Base-by-base conservation (phyloP, 1,140 invertebrate genomes). In the Microplitis demolitor region DNA sequence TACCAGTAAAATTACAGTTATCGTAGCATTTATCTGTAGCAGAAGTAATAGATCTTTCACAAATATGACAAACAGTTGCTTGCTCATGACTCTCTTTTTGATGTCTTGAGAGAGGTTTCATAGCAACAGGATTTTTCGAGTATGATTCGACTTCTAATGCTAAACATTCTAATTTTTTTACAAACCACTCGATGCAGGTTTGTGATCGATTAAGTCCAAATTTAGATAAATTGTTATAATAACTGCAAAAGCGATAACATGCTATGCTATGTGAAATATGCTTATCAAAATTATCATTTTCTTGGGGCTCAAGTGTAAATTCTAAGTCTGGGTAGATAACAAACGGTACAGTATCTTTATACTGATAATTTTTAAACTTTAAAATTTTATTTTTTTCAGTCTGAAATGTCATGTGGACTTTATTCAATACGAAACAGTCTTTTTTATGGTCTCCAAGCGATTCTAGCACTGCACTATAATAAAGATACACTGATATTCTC, bases 1-100 rank as follows among this genome's bases (percentile, higher is more conserved):
- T 64, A 13, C 78, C 82, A 34, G 77, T 85, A 4, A 82, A 74
- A 75, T 85, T 81, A 75, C 74, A 74, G 77, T 85, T 82, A 73
- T 86, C 81, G 24, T 37, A 33, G 8, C 80, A 75, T 73, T 76
- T 78, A 69, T 71, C 63, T n/a, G 77, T 60, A 64, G 62, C 53
- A 33, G 34, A 4, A 3, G 24, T 11, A 50, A 79, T 78, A 34
- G 58, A 31, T 68, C 76, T 75, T 39, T 75, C 54, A 68, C 79
- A 79, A 69, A 79, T 78, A 63, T 72, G 66, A 74, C 77, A 79
- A 9, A n/a, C 34, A 8, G 4, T 13, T 37, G 74, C 58, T 14
- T 45, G 6, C 3, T 69, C 3, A 66, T 66, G 66, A 37, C 61
- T 9, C 8, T 66, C 37, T 37, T 54, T 62, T 53, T 74, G 70